Percentiles rank a stretch among this genome's conserved stretches.
These are phyloP conservation scores for Gymnosoma rotundatum DNA, from an alignment of 2,888 invertebrate species.

Conservation along the genomic window DNA sequence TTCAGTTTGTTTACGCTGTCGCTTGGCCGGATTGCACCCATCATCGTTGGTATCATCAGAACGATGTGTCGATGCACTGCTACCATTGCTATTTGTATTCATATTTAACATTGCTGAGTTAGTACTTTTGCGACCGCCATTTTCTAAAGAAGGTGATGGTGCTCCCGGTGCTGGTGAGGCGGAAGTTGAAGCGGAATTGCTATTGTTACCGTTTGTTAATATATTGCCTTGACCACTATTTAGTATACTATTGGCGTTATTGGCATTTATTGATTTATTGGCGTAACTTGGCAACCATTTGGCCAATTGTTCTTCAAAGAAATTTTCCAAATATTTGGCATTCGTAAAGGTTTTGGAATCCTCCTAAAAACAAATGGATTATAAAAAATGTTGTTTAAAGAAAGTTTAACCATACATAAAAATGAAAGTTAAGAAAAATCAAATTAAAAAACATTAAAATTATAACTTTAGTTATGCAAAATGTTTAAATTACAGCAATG, in stretches of 20 bases:
- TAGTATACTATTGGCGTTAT: constrained; percentile 66
- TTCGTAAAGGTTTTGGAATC: constrained; percentile 90
- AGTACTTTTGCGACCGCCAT: constrained; percentile 77
- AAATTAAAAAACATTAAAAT: background rate
- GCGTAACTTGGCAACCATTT: constrained; percentile 92
- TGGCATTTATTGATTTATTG: constrained; percentile 68
- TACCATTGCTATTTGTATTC: constrained; percentile 66
- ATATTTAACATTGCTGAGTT: constrained; percentile 74
- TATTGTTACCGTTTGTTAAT: constrained; percentile 71
- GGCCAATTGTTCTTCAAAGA: constrained; percentile 90
- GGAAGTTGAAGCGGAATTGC: constrained; percentile 74
- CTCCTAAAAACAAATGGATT: constrained; percentile 83
- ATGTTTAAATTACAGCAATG: too few species aligned
- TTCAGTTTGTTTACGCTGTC: constrained; percentile 79
- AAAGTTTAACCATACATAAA: background rate
- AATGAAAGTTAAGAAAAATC: background rate
- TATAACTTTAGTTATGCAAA: too few species aligned
- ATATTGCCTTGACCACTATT: constrained; percentile 39
- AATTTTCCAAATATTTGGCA: constrained; percentile 91
- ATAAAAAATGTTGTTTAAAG: background rate
- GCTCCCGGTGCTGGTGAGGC: constrained; percentile 72
- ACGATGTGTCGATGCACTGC: constrained; percentile 63
- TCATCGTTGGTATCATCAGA: constrained; percentile 75
- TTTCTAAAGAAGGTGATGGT: constrained; percentile 74
- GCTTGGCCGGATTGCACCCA: constrained; percentile 79